These are phyloP conservation scores for Leptodactylus fallax DNA, from an alignment of 2,797 vertebrate genomes.

Conservation along the genomic window DNA sequence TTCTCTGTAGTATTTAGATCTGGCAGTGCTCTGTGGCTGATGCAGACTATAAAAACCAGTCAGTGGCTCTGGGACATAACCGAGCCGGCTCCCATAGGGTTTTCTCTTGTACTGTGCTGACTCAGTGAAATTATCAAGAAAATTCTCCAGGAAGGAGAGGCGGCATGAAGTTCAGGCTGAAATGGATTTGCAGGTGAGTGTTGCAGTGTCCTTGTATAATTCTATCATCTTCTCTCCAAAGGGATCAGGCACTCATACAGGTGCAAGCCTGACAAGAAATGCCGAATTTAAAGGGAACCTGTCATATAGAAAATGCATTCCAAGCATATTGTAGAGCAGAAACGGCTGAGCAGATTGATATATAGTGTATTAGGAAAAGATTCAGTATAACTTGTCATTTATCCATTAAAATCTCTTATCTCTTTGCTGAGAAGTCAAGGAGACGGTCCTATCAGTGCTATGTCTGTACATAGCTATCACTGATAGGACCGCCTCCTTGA, in stretches of 20 bases:
- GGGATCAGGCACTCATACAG: background rate
- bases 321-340: no score
- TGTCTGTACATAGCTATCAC: no score
- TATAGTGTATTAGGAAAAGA: no score
- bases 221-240: background rate
- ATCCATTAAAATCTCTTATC: no score
- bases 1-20: conserved; percentile 6
- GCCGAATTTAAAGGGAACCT: background rate
- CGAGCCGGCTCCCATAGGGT: conserved; percentile 21
- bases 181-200: conserved; percentile 15
- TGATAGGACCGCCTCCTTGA: no score
- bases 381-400: no score
- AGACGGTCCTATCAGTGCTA: no score
- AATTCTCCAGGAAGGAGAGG: conserved; percentile 1
- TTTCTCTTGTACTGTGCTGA: conserved; percentile 36
- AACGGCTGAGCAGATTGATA: no score
- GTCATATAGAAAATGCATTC: no score
- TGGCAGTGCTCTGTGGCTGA: conserved; percentile 16
- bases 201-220: conserved; percentile 35
- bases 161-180: background rate
- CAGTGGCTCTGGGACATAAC: conserved; percentile 24
- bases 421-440: no score
- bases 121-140: conserved; percentile 18
- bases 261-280: background rate
- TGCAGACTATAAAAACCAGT: conserved; percentile 23